phyloP scores from a whole-genome alignment of 2,888 invertebrate genomes.

The Mesorhabditis spiculigera region DNA sequence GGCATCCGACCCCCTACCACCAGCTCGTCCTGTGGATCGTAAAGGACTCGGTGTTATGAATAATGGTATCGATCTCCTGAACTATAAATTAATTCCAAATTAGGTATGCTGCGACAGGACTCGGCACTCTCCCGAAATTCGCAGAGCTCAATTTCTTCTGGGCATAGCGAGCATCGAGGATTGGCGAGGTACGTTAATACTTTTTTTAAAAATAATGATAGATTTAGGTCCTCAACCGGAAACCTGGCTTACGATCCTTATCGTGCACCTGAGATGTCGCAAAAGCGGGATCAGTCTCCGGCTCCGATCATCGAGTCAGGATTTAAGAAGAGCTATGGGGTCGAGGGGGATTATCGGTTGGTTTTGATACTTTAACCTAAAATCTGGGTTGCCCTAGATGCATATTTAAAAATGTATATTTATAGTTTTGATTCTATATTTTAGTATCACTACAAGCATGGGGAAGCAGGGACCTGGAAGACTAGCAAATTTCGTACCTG shows the following conservation, averaged over 20 bases:
- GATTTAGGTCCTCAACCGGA: neutral
- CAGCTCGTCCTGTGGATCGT: neutral
- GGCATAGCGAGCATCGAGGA: neutral
- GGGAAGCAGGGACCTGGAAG: conserved; percentile 38
- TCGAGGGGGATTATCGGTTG: neutral
- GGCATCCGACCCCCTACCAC: neutral
- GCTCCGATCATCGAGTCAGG: neutral
- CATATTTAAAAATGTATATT: too few species aligned
- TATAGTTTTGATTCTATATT: neutral
- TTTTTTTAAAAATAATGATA: neutral
- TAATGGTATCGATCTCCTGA: neutral
- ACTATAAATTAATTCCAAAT: neutral
- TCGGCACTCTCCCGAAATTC: neutral
- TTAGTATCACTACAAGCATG: neutral
- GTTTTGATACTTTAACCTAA: too few species aligned
- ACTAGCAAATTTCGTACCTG: conserved; percentile 53
- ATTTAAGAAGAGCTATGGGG: conserved; percentile 1
- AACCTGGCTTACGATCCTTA: neutral
- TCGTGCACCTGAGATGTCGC: neutral
- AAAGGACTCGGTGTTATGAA: neutral
- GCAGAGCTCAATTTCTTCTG: neutral
- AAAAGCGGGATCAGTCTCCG: neutral
- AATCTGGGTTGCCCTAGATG: too few species aligned
- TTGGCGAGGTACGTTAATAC: neutral
- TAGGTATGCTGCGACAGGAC: neutral